Evolutionary conservation across 2,888 invertebrate species (phyloP).

Genomic region (Phytoseiulus persimilis): DNA sequence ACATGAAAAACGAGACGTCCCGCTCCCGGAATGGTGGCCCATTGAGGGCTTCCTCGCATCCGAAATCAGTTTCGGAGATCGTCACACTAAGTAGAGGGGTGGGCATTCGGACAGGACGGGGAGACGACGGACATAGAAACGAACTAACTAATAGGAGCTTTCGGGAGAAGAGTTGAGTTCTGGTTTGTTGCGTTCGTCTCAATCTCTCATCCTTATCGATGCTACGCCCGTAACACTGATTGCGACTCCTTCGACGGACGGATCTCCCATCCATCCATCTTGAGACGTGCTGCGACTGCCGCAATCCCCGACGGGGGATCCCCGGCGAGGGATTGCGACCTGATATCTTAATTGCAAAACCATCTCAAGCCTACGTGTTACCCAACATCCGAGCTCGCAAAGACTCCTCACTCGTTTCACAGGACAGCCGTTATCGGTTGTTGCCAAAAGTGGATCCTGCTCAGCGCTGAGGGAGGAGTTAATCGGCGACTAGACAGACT

Average conservation of each 20-base stretch:
- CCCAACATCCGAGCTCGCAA: neutral
- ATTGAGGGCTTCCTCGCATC: too few relatives aligned
- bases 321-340: neutral
- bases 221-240: neutral
- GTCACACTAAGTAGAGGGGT: too few relatives aligned
- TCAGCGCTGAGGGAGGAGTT: too few relatives aligned
- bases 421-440: too few relatives aligned
- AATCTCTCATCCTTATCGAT: neutral
- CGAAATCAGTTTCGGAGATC: too few relatives aligned
- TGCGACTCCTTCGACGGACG: neutral
- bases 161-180: neutral
- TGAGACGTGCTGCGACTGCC: neutral
- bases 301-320: neutral
- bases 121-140: neutral
- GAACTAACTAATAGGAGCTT: neutral
- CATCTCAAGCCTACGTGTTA: neutral
- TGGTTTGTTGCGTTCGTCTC: neutral
- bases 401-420: neutral
- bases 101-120: too few relatives aligned
- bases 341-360: neutral
- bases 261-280: neutral
- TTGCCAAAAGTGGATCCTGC: too few relatives aligned
- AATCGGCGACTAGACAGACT: too few relatives aligned
- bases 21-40: too few relatives aligned
- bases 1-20: too few relatives aligned